Base-by-base conservation (phyloP, 2,113 vertebrate species). In the Gasterosteus nipponicus region DNA sequence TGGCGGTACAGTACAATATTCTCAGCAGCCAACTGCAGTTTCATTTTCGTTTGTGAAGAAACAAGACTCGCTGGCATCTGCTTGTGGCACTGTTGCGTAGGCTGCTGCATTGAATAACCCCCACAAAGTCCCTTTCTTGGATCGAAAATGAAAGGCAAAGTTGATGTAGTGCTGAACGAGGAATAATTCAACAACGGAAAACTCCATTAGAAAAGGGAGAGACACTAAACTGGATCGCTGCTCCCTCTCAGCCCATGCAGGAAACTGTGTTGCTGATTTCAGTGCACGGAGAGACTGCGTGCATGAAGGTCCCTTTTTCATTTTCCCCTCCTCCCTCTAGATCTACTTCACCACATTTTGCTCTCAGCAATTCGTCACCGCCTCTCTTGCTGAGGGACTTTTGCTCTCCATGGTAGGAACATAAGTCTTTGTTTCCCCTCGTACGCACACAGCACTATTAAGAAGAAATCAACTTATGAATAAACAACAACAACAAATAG, bases 401-500 rank as follows among this genome's bases (percentile, higher is more conserved):
- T 71, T 46, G 49, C 53, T 53, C 69, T 39, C 39, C 65, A 46
- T 65, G 72, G 80, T 75, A 56, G 69, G 83, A 86, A 87, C 73
- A 88, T 89, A 83, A 87, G 72, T 69, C 39, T 75, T 73, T 77
- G 80, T 86, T 89, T 87, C 83, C 75, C 72, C 82, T 69, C 89
- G 91, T 93, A 89, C 86, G 78, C 64, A 88, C 18, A 51, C 87
- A 80, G 88, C 72, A 88, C 94, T 94, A 95, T 95, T 95, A 95
- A 93, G 93, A 94, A 95, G 87, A 95, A 93, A 94, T 94, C 90
- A 93, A 39, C 80, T 89, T 82, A 89, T 77, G 68, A 87, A 89
- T 87, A 61, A 82, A 83, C 61, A 83, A 83, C 62, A 84, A 73
- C 59, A 80, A 83, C 85, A 87, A 89, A 86, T 85, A 83, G 69